Evolutionary conservation across 1,140 invertebrate species (phyloP).

Genomic region (Solenopsis invicta): DNA sequence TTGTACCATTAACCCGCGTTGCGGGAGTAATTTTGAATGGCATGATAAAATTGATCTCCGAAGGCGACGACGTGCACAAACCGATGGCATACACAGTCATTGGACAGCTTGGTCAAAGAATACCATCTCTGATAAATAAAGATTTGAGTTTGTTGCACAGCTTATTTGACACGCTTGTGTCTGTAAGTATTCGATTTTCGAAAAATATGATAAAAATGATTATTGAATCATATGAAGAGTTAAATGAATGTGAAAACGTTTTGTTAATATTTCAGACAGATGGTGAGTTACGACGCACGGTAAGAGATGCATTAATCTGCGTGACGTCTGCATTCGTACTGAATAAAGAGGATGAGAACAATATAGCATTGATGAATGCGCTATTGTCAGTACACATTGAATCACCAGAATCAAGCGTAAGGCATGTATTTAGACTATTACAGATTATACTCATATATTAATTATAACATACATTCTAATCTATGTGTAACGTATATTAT

Average conservation of each 20-base stretch:
- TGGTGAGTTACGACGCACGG: conserved; percentile 86
- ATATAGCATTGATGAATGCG: conserved; percentile 87
- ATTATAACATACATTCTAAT: conserved; percentile 25
- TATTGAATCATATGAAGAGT: conserved; percentile 20
- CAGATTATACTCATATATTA: conserved; percentile 59
- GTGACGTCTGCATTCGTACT: conserved; percentile 88
- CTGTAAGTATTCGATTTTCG: conserved; percentile 83
- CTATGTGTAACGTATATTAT: conserved; percentile 51
- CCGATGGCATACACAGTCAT: conserved; percentile 92
- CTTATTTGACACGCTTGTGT: conserved; percentile 90
- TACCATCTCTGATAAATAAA: conserved; percentile 91
- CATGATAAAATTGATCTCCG: conserved; percentile 84
- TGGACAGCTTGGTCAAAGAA: conserved; percentile 90
- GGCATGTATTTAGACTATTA: conserved; percentile 75
- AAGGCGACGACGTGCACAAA: conserved; percentile 88
- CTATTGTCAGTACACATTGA: conserved; percentile 85
- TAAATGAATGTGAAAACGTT: conserved; percentile 10
- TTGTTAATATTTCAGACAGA: conserved; percentile 84
- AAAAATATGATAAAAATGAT: not conserved
- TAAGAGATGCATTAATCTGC: conserved; percentile 88
- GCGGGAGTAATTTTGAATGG: conserved; percentile 84
- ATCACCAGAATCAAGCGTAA: conserved; percentile 81
- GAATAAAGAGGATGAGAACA: conserved; percentile 79
- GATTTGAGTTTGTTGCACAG: conserved; percentile 89
- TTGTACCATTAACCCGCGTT: conserved; percentile 81